Conservation (phyloP, 2,797 vertebrate genomes). For the Poecile montanus region DNA sequence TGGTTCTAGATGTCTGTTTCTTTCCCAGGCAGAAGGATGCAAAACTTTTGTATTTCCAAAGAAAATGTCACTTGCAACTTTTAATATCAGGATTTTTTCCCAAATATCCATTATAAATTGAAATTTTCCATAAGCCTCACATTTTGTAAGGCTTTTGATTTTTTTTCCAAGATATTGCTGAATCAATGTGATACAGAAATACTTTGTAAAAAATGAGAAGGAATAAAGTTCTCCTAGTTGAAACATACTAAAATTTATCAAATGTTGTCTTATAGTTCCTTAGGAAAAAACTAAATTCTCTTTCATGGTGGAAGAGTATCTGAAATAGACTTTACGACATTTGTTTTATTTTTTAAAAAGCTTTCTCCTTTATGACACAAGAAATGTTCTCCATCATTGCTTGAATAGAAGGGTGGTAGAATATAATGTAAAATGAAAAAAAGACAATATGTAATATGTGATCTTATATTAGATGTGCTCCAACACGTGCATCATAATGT, state of each 20-base stretch:
- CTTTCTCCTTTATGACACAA: background rate
- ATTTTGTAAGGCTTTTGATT: background rate
- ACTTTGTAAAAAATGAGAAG: background rate
- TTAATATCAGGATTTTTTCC: background rate
- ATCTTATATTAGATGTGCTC: background rate
- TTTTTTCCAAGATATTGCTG: background rate
- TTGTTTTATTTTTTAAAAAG: background rate
- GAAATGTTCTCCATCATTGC: background rate
- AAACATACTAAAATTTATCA: background rate
- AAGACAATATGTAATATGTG: background rate
- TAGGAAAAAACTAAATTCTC: background rate
- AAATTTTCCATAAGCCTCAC: background rate
- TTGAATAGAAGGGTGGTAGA: background rate
- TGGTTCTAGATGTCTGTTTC: conserved; percentile 50
- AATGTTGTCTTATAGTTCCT: background rate
- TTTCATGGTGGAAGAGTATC: background rate
- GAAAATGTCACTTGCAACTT: background rate
- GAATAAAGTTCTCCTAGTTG: background rate
- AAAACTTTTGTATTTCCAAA: conserved; percentile 12
- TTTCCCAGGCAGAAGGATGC: background rate
- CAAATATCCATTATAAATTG: background rate
- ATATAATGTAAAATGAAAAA: background rate
- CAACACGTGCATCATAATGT: background rate
- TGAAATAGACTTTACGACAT: background rate
- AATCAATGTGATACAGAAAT: background rate